These are phyloP conservation scores for Chiroxiphia lanceolata DNA, from an alignment of 2,797 vertebrate genomes.

Conservation along the genomic window DNA sequence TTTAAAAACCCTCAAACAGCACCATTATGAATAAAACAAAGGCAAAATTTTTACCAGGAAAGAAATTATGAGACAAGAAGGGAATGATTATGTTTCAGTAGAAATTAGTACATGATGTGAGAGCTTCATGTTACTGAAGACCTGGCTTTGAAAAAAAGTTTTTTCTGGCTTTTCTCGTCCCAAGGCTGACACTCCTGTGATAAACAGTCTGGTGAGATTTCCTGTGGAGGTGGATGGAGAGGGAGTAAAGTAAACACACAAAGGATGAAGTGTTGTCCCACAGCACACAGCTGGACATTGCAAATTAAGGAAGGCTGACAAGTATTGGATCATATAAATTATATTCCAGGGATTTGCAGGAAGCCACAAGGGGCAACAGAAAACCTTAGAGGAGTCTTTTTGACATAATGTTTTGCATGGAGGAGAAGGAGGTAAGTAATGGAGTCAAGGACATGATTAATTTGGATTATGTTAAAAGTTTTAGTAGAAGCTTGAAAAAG, in stretches of 20 bases:
- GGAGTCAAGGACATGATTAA: conserved; percentile 18
- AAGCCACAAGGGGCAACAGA: conserved; percentile 11
- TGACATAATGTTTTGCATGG: neutral
- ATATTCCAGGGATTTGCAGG: neutral
- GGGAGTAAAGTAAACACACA: neutral
- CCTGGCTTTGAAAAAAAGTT: neutral
- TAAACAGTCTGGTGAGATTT: neutral
- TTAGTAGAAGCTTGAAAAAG: neutral
- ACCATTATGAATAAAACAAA: neutral
- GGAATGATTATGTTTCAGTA: neutral
- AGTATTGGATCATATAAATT: neutral
- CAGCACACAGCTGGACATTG: neutral
- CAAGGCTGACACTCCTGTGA: neutral
- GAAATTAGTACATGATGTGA: neutral
- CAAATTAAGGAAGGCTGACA: neutral
- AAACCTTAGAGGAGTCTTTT: neutral
- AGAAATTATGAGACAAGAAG: neutral
- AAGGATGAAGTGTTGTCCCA: conserved; percentile 2
- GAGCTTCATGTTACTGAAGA: neutral
- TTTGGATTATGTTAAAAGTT: neutral
- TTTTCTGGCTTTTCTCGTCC: neutral
- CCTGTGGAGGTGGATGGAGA: neutral
- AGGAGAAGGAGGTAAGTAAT: neutral
- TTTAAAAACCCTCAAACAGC: neutral
- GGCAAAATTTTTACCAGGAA: neutral